Conservation (phyloP, 2,797 vertebrate genomes). For the Xiphophorus birchmanni region DNA sequence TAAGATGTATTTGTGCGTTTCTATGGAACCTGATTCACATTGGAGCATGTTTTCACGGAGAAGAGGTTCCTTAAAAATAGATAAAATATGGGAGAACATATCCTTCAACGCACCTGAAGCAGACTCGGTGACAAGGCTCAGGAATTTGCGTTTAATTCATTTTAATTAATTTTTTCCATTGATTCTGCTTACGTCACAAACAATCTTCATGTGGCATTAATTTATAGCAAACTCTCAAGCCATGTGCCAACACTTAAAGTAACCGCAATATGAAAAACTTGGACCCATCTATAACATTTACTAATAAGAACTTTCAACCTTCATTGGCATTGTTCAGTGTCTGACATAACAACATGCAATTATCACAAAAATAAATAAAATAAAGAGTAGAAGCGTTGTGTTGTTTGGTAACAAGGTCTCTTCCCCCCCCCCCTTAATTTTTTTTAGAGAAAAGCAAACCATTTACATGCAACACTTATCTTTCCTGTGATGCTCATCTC, state of each 20-base stretch:
- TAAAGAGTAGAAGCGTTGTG: neutral
- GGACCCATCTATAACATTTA: neutral
- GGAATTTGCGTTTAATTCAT: neutral
- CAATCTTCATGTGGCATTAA: neutral
- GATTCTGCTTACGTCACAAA: neutral
- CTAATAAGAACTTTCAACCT: neutral
- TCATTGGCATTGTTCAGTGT: neutral
- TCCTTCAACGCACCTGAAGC: neutral
- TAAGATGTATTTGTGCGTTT: no score
- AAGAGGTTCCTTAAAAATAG: neutral
- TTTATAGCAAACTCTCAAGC: neutral
- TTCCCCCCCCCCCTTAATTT: neutral
- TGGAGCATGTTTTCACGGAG: neutral
- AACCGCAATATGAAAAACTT: neutral
- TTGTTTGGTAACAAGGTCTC: neutral
- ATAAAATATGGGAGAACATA: neutral
- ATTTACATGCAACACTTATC: conserved; percentile 2
- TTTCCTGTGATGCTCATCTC: conserved; percentile 13
- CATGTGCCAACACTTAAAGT: neutral
- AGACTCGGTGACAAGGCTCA: neutral
- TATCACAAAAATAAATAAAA: neutral
- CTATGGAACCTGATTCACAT: no score
- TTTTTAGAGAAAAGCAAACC: neutral
- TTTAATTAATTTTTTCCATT: no score
- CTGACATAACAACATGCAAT: neutral